Percentiles rank a stretch among this genome's conserved stretches.
phyloP scores from a whole-genome alignment of 1,140 invertebrate species.

The Steinernema khuongi region DNA sequence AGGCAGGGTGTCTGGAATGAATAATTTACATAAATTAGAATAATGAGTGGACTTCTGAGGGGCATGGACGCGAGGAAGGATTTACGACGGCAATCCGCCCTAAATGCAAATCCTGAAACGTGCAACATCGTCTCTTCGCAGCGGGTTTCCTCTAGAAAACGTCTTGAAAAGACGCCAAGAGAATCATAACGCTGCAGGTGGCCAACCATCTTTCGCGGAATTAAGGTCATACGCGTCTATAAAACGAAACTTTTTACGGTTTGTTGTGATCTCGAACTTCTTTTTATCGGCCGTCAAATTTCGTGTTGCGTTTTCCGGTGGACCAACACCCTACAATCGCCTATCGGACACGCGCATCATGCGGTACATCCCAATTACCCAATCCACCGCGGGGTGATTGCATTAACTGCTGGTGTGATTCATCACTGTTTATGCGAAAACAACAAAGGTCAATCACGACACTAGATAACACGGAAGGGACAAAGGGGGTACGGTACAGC shows the following conservation, averaged over 20 bases:
- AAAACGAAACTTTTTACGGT: conserved; percentile 17
- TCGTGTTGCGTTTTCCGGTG: neutral
- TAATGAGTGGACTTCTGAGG: neutral
- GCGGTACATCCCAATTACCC: conserved; percentile 14
- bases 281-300: conserved; percentile 1
- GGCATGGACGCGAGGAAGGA: neutral
- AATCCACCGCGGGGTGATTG: neutral
- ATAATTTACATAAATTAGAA: conserved; percentile 14
- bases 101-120: neutral
- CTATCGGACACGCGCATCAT: neutral
- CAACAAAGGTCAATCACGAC: neutral
- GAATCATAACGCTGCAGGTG: conserved; percentile 1
- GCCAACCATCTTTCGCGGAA: neutral
- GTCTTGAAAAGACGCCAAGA: neutral
- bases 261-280: neutral
- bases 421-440: neutral
- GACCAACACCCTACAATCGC: neutral
- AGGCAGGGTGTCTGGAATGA: neutral
- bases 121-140: conserved; percentile 6
- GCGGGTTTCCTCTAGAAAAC: neutral
- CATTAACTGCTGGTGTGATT: neutral
- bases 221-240: conserved; percentile 3
- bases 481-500: neutral
- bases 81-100: neutral
- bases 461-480: no score